phyloP scores from a whole-genome alignment of 2,113 vertebrate genomes.

The Otis tarda region DNA sequence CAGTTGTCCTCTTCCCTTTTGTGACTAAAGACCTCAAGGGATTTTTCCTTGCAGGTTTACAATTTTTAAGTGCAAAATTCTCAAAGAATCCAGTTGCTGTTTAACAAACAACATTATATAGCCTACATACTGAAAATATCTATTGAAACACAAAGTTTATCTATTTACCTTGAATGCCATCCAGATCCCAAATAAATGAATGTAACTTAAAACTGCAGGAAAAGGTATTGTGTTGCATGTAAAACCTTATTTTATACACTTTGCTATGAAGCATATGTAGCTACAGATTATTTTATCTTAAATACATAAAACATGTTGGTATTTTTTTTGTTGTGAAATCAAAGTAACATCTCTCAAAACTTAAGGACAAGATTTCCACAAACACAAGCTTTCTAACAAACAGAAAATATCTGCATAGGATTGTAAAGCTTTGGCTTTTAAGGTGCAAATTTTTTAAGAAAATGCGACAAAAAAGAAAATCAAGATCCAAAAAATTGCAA shows the following conservation, averaged over 20 bases:
- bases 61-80: neutral
- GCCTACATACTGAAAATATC: neutral
- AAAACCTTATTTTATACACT: neutral
- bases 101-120: neutral
- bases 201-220: neutral
- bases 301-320: neutral
- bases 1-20: neutral
- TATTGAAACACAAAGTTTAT: neutral
- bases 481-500: neutral
- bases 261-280: neutral
- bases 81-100: neutral
- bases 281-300: neutral
- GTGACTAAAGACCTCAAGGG: neutral
- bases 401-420: neutral
- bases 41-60: neutral
- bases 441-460: neutral
- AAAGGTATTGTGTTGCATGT: neutral
- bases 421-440: neutral
- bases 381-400: neutral
- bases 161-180: neutral
- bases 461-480: neutral
- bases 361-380: neutral
- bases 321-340: neutral
- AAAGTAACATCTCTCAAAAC: neutral
- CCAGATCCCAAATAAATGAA: neutral